phyloP scores from a whole-genome alignment of 92 coral and sea anemone genomes.

The Actinostola sp. region DNA sequence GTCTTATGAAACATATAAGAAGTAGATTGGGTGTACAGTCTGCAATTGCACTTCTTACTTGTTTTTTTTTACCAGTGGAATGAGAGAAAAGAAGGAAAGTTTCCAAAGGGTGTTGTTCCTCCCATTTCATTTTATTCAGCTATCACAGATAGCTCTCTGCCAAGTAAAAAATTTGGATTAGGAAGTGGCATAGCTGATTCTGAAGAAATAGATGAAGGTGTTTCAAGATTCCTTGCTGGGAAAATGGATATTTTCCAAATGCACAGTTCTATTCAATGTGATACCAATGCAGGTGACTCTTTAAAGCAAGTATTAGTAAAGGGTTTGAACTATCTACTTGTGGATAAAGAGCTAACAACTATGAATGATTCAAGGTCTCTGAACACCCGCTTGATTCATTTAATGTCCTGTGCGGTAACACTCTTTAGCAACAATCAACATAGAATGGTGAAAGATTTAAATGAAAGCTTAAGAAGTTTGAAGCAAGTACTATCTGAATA shows the following conservation, averaged over 20 bases:
- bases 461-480: constrained; percentile 22
- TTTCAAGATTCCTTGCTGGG: constrained; percentile 2
- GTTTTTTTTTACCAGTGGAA: constrained; percentile 55
- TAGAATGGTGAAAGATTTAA: constrained; percentile 1
- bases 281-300: constrained; percentile 3
- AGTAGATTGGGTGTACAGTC: constrained; percentile 36
- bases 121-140: constrained; percentile 37
- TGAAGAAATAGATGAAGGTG: not conserved
- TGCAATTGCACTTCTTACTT: constrained; percentile 43
- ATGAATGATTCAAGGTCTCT: constrained; percentile 24
- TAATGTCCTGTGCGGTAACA: constrained; percentile 26
- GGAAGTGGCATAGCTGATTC: constrained; percentile 14
- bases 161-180: constrained; percentile 24
- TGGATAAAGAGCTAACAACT: constrained; percentile 1
- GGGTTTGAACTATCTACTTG: constrained; percentile 4
- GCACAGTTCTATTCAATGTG: constrained; percentile 13
- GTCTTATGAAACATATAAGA: constrained; percentile 28
- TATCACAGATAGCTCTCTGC: not conserved
- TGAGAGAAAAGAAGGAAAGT: constrained; percentile 34
- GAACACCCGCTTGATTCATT: constrained; percentile 28
- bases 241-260: constrained; percentile 11
- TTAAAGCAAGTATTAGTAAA: constrained; percentile 31
- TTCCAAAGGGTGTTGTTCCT: constrained; percentile 38
- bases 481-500: constrained; percentile 24
- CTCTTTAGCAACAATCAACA: constrained; percentile 19